Base-by-base conservation (phyloP, 2,113 vertebrate genomes). In the Engystomops pustulosus region DNA sequence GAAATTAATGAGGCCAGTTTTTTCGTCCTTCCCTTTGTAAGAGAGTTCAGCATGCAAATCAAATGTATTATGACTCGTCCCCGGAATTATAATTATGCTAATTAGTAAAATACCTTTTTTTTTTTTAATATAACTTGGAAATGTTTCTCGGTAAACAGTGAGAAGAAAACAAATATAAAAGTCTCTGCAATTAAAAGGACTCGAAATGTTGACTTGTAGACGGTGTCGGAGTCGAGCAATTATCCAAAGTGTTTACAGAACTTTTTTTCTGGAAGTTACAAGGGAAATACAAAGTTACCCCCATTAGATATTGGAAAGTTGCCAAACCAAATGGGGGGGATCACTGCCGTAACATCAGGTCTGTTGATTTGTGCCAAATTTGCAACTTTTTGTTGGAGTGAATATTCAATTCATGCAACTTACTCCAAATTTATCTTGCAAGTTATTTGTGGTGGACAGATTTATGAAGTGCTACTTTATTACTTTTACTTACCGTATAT, bases 1-100 rank as follows among this genome's bases (percentile, higher is more conserved):
- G 91, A 90, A 89, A 86, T 88, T 88, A 89, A 88, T 88, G 84
- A 92, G 84, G 90, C 78, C 49, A 83, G 80, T 51, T 84, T 83
- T 83, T 60, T 49, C 36, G 10, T 53, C 30, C 6, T 84, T 84
- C 8, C 15, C 14, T 79, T 79, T 78, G 32, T 51, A 25, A 53
- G 36, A n/a, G 32, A 25, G 34, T 45, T 79, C 17, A 45, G 36
- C 53, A 79, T 58, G 44, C 23, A 70, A 78, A 84, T 17, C 83
- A 51, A 77, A 68, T 36, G 38, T 68, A 84, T 76, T 67, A 68
- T 38, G 36, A 32, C 69, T 79, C 36, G 30, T 45, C 55, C 65
- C 20, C 11, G 70, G 74, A 30, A 70, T 41, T 32, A 38, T 58
- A 44, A 70, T 84, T 69, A 70, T 34, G 49, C 17, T 84, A 69